Base-by-base conservation (phyloP, 1,140 invertebrate species). In the Paramacrobiotus metropolitanus region DNA sequence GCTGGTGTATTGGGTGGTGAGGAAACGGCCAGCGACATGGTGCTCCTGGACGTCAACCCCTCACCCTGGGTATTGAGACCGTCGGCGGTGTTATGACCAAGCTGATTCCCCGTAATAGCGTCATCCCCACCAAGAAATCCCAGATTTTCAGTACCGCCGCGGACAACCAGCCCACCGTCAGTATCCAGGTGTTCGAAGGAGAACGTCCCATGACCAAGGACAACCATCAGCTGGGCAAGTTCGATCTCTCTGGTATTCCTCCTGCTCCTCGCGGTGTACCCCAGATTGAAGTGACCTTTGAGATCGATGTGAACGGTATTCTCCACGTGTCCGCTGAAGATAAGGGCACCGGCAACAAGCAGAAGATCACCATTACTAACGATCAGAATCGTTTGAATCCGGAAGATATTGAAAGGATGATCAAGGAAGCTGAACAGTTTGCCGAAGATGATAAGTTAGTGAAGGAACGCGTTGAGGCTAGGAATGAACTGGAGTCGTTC, bases 61-160 rank as follows among this genome's bases (percentile, higher is more conserved):
- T 98, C 59, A 98, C 94, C 62, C 82, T 98, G 81, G 94, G 94
- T 67, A 99, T 98, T 71, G 94, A 99, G 77, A 98, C 94, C 64
- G 93, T 98, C 62, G 94, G 94, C 64, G 94, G 94, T 65, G 92
- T 99, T 15, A 98, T 99, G 94, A 97, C 94, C 64, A 98, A 97
- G 73, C 78, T 99, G 29, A 98, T 98, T 72, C 84, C 88, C 61
- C 74, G 94, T 69, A 99, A 98, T 77, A 96, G 92, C 48, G 92
- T 96, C 44, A 97, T 99, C 68, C 94, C 94, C 21, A 97, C 93
- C n/a, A 98, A 98, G 77, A 97, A 99, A 72, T 93, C 90, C 2
- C 93, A 98, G 72, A 92, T 98, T 67, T 99, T 99, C 81, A 95
- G 91, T 0, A 99, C 94, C 9, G 93, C 93, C 45, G 88, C 89